phyloP scores from a whole-genome alignment of 2,113 vertebrate species.

The Meriones unguiculatus region DNA sequence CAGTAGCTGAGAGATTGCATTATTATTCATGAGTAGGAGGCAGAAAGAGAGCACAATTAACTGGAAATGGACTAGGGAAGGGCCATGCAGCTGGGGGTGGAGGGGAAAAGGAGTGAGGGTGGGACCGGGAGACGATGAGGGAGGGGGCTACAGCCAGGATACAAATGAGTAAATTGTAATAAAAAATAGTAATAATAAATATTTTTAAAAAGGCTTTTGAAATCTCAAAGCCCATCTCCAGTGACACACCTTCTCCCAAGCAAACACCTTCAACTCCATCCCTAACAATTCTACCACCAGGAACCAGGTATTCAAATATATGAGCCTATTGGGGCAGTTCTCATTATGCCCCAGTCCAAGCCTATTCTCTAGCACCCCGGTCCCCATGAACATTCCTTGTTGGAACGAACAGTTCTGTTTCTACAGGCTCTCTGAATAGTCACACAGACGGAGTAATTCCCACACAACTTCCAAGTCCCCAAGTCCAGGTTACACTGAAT shows the following conservation, averaged over 20 bases:
- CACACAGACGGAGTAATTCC: neutral
- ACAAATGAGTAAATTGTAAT: no score
- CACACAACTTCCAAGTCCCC: neutral
- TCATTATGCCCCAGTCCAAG: neutral
- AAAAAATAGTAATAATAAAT: no score
- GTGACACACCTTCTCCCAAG: neutral
- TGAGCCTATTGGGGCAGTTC: neutral
- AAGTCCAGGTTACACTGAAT: neutral
- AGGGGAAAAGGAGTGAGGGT: no score
- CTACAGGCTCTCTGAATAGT: neutral
- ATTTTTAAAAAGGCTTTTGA: neutral
- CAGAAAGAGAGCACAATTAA: neutral
- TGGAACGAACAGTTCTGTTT: fast-evolving
- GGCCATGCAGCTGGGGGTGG: no score
- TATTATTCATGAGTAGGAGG: neutral
- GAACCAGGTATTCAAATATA: neutral
- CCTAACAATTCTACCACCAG: neutral
- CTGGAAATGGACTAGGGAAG: neutral
- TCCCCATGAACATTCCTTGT: neutral
- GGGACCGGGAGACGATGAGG: no score
- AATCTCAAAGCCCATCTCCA: neutral
- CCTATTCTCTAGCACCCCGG: neutral
- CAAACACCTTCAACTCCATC: neutral
- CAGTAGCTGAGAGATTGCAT: neutral
- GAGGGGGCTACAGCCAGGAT: no score